Conservation (phyloP, 2,888 invertebrate genomes). For the Trachelus tabidus region DNA sequence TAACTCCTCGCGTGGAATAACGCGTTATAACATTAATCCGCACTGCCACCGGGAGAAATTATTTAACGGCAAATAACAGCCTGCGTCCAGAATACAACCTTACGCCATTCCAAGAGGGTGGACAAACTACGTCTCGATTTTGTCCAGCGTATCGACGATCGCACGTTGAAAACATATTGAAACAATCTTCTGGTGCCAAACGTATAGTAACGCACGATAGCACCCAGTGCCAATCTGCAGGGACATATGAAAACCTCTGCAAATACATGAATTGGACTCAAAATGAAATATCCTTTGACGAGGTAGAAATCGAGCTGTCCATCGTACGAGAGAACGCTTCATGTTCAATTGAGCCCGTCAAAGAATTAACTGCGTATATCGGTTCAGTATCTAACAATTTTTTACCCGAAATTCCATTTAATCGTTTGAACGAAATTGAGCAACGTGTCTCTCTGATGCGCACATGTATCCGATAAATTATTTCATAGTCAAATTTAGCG, state of each 20-base stretch:
- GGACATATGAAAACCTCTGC: neutral
- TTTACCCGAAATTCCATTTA: neutral
- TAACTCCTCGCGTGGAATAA: neutral
- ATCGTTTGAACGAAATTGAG: neutral
- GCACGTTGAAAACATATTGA: neutral
- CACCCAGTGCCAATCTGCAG: neutral
- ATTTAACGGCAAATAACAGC: neutral
- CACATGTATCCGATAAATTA: neutral
- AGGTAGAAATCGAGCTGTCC: neutral
- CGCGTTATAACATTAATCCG: constrained; percentile 1
- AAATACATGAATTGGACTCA: neutral
- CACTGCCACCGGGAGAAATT: neutral
- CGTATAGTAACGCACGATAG: neutral
- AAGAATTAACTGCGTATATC: neutral
- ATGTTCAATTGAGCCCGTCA: neutral
- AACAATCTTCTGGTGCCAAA: too few relatives aligned
- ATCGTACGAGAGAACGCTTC: neutral
- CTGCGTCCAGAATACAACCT: neutral
- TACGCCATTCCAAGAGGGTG: neutral
- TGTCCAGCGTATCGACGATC: constrained; percentile 6
- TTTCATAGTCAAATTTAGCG: neutral
- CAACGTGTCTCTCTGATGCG: neutral
- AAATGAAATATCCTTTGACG: neutral
- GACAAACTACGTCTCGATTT: constrained; percentile 8
- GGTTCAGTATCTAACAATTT: neutral